Evolutionary conservation across 1,140 invertebrate genomes (phyloP), one percentile per base, ranked within the genome.

Genomic region (Lepidurus couesii): DNA sequence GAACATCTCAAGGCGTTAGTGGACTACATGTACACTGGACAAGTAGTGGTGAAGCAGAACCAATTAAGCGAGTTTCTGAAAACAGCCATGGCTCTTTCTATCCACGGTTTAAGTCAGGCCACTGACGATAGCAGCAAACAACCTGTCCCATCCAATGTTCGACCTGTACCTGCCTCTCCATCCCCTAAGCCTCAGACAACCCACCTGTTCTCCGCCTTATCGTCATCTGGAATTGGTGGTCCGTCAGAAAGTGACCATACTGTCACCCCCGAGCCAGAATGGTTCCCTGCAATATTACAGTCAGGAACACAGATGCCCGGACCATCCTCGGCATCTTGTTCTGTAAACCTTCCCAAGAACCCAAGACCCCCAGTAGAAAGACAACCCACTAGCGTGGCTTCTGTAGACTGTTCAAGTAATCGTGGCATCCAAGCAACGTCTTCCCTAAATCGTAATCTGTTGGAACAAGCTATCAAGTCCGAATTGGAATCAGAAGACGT

Each of bases 51-150:
- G 7, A 91, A 92, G 45, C 92, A 94, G 82, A 92, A 94, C 73
- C 91, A 93, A 78, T 85, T 95, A 11, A 89, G 91, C 74, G 91
- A 90, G 81, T 85, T 95, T 16, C 87, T 95, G 76, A 90, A 92
- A 82, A 93, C 92, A n/a, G 93, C 93, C 1, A 92, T 94, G 84
- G 90, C 91, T 77, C 84, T 95, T 80, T 91, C 93, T 83, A 93
- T 95, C 81, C 92, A 92, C 86, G 91, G 91, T 73, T 86, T 92
- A 43, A 74, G 21, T 73, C 45, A 73, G 47, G 26, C 53, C 53
- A 65, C 16, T 65, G 13, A 65, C n/a, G 21, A 13, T 21, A 65
- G 13, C 53, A 65, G 9, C 13, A 16, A 65, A 21, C 53, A 65
- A 21, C 16, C 53, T 7, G 53, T 16, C 53, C 53, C 16, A 16